These are phyloP conservation scores for Luperina nickerlii DNA, from an alignment of 2,888 invertebrate genomes.

Conservation along the genomic window DNA sequence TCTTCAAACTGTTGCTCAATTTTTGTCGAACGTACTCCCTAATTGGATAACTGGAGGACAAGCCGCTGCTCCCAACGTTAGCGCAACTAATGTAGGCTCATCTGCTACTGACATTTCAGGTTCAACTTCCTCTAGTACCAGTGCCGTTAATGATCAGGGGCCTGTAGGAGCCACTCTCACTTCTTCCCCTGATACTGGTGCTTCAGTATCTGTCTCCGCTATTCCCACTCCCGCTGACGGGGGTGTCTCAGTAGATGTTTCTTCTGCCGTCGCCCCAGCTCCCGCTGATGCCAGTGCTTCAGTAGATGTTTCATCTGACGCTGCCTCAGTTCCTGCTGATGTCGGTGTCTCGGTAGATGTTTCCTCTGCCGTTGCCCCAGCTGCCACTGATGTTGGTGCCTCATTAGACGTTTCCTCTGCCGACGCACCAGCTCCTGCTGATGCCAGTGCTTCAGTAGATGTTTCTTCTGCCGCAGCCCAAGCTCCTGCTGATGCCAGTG, in stretches of 20 bases:
- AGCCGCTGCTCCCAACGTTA: conserved; percentile 28
- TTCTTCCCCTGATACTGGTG: neutral
- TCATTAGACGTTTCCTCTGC: too few species aligned
- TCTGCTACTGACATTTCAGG: neutral
- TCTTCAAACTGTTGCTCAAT: conserved; percentile 78
- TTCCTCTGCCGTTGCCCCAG: too few species aligned
- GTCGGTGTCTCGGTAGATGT: too few species aligned
- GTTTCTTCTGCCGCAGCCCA: too few species aligned
- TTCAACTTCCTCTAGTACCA: conserved; percentile 13
- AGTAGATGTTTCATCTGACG: neutral
- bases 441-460: too few species aligned
- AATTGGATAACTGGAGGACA: conserved; percentile 75
- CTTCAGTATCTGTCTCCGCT: conserved; percentile 7
- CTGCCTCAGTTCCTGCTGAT: too few species aligned
- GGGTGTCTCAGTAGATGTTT: neutral
- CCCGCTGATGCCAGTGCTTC: neutral
- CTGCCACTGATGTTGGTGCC: too few species aligned
- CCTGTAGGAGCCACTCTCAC: neutral
- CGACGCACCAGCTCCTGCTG: too few species aligned
- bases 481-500: neutral
- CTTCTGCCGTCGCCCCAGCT: neutral
- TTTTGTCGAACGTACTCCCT: conserved; percentile 80
- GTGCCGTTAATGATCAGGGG: conserved; percentile 9
- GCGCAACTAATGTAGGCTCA: conserved; percentile 2
- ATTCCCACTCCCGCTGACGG: neutral